These are phyloP conservation scores for Tolypeutes matacus DNA, from an alignment of 2,797 vertebrate species.

Conservation along the genomic window DNA sequence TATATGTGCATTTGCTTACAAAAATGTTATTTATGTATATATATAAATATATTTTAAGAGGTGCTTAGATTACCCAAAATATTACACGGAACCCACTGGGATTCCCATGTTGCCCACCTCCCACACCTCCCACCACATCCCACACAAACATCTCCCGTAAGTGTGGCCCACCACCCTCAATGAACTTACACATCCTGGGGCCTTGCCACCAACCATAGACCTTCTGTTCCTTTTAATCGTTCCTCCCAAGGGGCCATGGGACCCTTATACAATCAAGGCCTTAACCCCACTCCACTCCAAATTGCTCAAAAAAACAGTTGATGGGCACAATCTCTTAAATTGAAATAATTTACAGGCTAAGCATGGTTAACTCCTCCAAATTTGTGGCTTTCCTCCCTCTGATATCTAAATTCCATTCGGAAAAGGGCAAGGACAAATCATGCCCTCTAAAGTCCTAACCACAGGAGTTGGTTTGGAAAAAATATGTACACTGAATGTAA, in stretches of 20 bases:
- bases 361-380: not conserved
- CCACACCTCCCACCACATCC: too few species aligned
- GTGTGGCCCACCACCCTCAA: too few species aligned
- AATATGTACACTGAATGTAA: not conserved
- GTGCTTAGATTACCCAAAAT: too few species aligned
- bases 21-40: too few species aligned
- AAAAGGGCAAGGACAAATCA: constrained; percentile 47
- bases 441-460: not conserved
- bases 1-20: too few species aligned
- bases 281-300: too few species aligned
- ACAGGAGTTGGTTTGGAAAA: not conserved
- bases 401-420: not conserved
- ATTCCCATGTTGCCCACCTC: too few species aligned
- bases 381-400: not conserved
- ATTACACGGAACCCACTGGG: too few species aligned
- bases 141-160: too few species aligned
- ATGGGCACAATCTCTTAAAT: constrained; percentile 1
- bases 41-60: too few species aligned
- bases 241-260: not conserved
- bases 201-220: too few species aligned
- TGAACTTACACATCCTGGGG: too few species aligned
- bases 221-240: not conserved
- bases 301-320: not conserved
- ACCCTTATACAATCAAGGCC: not conserved
- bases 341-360: not conserved